Base-by-base conservation (phyloP, 2,113 vertebrate genomes). In the Gnathonemus echidnorhynchus region DNA sequence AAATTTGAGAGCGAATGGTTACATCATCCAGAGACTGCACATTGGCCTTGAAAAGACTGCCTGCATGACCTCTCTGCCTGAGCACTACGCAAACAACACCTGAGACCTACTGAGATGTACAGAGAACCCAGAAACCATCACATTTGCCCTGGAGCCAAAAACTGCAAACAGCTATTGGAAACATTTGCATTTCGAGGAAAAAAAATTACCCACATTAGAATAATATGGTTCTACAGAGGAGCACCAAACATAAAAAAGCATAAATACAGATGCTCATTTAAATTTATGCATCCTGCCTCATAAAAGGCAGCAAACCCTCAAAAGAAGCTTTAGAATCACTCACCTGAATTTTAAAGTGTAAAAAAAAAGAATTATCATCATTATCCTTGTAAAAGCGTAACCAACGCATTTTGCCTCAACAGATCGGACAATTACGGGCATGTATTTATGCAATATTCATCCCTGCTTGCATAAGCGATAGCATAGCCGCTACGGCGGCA, bases 151-250 rank as follows among this genome's bases (percentile, higher is more conserved):
- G 88, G 17, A 94, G 94, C 93, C 50, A 50, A 74, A 91, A 45
- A 90, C 91, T 91, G 93, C 94, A 94, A 92, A 94, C 93, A 91
- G 94, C 94, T 93, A 93, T 83, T 49, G 93, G 94, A 92, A 92
- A 94, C 93, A 93, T 94, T 93, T 93, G 92, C 94, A 92, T 94
- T 92, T 87, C 17, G n/a, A 48, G 27, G 7, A 77, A 84, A 45
- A 58, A 56, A 56, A 52, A 62, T 74, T 80, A 56, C 46, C 46
- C 86, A 80, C 86, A 80, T 89, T 85, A 86, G 77, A 62, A 42
- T 89, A 89, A 89, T 89, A 45, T 42, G 48, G 66, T 89, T 83
- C 50, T 84, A 53, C 77, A 89, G 77, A 85, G 24, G 0, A 50
- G 80, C 52, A 31, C 52, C 42, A 21, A 8, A 21, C 35, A 89